phyloP scores from a whole-genome alignment of 2,113 vertebrate genomes.

The Scalopus aquaticus region DNA sequence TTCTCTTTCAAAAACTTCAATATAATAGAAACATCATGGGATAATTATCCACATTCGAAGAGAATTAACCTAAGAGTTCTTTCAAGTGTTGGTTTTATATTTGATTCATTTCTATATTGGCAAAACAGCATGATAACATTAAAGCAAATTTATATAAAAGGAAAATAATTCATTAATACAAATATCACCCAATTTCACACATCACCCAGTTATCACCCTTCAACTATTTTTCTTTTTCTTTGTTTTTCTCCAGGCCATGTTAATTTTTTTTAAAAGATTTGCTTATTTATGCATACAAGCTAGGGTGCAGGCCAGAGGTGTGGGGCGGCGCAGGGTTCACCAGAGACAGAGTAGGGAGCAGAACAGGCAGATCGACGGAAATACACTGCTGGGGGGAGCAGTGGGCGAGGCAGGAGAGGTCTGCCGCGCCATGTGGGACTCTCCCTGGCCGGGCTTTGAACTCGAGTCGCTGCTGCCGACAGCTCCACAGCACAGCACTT shows the following conservation, averaged over 20 bases:
- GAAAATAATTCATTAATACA: not conserved
- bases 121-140: not conserved
- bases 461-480: too few species aligned
- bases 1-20: conserved; percentile 1
- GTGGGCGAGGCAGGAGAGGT: too few species aligned
- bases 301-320: too few species aligned
- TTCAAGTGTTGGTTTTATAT: not conserved
- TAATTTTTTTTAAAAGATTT: too few species aligned
- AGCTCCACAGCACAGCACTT: too few species aligned
- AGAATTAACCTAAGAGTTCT: not conserved
- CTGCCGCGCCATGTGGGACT: too few species aligned
- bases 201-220: not conserved
- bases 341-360: too few species aligned
- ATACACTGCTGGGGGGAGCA: too few species aligned
- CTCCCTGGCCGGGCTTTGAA: too few species aligned
- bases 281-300: too few species aligned
- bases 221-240: not conserved
- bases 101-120: not conserved
- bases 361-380: too few species aligned
- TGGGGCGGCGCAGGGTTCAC: too few species aligned
- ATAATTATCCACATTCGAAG: not conserved
- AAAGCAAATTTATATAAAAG: not conserved
- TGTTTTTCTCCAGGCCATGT: not conserved
- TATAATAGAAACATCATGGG: not conserved
- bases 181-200: not conserved